phyloP scores from a whole-genome alignment of 2,113 vertebrate genomes.

The Promerops cafer region DNA sequence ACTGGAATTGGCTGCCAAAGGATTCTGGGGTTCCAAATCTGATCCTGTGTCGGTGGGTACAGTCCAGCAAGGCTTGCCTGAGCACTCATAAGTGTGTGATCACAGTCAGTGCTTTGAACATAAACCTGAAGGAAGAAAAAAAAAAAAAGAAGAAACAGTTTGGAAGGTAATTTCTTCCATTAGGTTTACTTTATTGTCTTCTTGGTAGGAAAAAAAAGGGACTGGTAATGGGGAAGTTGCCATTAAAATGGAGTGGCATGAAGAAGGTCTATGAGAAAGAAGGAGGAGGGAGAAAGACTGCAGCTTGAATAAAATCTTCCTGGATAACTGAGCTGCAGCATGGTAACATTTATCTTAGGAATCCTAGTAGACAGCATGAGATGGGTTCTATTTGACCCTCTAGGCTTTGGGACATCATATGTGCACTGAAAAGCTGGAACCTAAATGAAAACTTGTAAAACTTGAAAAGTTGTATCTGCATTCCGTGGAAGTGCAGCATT shows the following conservation, averaged over 20 bases:
- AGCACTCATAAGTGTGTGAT: conserved; percentile 82
- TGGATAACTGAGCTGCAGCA: background rate
- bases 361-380: background rate
- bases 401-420: background rate
- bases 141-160: background rate
- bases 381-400: background rate
- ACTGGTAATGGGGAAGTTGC: background rate
- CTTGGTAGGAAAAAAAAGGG: background rate
- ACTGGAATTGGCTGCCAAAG: conserved; percentile 81
- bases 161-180: background rate
- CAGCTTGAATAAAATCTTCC: background rate
- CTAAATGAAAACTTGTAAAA: background rate
- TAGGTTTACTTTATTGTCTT: background rate
- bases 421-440: background rate
- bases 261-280: background rate
- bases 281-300: background rate
- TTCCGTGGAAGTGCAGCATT: background rate
- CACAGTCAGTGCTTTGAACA: conserved; percentile 78
- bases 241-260: background rate
- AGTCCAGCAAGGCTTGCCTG: conserved; percentile 78
- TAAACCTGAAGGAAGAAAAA: conserved; percentile 67
- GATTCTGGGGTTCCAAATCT: conserved; percentile 68
- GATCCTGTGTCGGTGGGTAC: conserved; percentile 62
- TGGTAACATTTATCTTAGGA: background rate
- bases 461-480: background rate